A percentile compares a stretch with the other conserved stretches of the same genome.
Conservation (phyloP, 2,888 invertebrate genomes). For the Euphydryas editha region DNA sequence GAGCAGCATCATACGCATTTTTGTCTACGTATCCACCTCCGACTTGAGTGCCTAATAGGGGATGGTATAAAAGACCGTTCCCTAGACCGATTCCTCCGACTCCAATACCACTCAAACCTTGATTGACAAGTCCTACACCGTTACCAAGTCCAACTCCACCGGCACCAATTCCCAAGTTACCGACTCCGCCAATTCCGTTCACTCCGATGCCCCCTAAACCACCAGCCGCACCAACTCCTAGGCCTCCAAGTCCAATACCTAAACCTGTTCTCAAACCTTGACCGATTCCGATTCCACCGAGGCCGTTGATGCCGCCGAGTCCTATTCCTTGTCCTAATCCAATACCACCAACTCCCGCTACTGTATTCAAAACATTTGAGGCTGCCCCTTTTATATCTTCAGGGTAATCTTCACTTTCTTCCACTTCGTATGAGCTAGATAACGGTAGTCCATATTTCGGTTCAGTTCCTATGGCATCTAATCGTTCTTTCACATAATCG, state of each 20-base stretch:
- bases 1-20: conserved; percentile 81
- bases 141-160: conserved; percentile 44
- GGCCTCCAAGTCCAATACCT: conserved; percentile 56
- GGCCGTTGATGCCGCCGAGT: conserved; percentile 50
- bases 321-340: conserved; percentile 51
- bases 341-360: conserved; percentile 58
- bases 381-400: conserved; percentile 75
- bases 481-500: conserved; percentile 72
- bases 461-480: conserved; percentile 66
- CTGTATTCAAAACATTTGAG: conserved; percentile 68
- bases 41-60: conserved; percentile 67
- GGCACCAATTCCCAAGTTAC: conserved; percentile 49
- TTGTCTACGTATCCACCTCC: conserved; percentile 81
- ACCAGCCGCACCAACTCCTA: conserved; percentile 46
- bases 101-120: conserved; percentile 65
- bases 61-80: conserved; percentile 69
- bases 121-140: conserved; percentile 62
- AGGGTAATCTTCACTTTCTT: conserved; percentile 84
- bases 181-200: conserved; percentile 42
- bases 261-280: conserved; percentile 53
- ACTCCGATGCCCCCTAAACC: conserved; percentile 51
- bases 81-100: conserved; percentile 59
- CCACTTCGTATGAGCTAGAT: conserved; percentile 82
- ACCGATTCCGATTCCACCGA: conserved; percentile 52
- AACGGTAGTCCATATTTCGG: conserved; percentile 65